A percentile compares a stretch with the other conserved stretches of the same genome.
phyloP scores from a whole-genome alignment of 2,113 vertebrate species.

The Xenopus laevis region DNA sequence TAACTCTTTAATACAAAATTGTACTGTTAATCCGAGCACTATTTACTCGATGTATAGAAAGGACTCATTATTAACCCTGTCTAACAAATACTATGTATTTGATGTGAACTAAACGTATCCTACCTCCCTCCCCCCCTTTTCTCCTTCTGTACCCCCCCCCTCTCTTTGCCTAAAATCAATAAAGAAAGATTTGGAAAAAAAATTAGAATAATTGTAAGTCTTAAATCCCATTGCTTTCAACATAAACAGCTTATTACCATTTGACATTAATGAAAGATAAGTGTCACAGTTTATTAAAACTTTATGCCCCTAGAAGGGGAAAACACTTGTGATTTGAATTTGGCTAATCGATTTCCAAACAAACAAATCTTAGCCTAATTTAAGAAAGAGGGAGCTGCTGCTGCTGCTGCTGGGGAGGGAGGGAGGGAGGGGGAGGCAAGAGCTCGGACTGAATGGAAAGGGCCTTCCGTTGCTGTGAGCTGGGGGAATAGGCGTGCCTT shows the following conservation, averaged over 20 bases:
- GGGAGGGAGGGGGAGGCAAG: background rate
- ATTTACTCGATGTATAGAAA: too few species aligned
- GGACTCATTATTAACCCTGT: too few species aligned
- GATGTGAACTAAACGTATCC: too few species aligned
- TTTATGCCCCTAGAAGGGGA: background rate
- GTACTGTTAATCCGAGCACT: too few species aligned
- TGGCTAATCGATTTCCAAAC: background rate
- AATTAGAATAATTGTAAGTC: too few species aligned
- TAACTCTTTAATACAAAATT: too few species aligned
- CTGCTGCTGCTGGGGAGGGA: background rate
- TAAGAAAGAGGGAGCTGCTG: background rate
- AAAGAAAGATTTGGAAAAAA: too few species aligned
- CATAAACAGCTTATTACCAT: background rate
- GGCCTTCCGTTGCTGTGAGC: slow-evolving; percentile 29
- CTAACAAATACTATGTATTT: too few species aligned
- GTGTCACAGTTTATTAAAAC: background rate
- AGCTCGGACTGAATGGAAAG: background rate
- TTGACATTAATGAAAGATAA: background rate
- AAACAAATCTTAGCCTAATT: background rate
- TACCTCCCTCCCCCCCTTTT: too few species aligned
- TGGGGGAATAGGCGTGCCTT: slow-evolving; percentile 25
- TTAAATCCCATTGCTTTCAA: too few species aligned
- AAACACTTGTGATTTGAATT: background rate
- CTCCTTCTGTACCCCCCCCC: too few species aligned
- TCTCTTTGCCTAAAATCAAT: too few species aligned